Evolutionary conservation across 1,140 invertebrate species (phyloP).

Genomic region (Hylaeus volcanicus): DNA sequence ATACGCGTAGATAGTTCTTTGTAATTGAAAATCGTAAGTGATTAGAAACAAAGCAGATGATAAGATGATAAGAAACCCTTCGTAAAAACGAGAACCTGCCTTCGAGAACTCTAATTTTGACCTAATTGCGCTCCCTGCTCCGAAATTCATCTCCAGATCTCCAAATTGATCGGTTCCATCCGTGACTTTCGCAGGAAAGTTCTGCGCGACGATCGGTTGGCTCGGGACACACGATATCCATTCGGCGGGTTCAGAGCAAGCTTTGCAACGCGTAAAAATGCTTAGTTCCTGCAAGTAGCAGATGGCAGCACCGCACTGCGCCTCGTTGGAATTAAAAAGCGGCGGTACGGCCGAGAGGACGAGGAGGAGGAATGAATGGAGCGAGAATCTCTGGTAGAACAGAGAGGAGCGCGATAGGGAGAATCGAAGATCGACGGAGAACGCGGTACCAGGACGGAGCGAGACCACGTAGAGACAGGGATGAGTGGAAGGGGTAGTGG

Average conservation of each 20-base stretch:
- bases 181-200: no score
- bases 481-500: conserved; percentile 46
- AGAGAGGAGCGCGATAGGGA: neutral
- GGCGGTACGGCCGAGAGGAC: conserved; percentile 47
- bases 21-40: no score
- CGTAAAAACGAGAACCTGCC: no score
- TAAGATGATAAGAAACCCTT: no score
- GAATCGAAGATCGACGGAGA: conserved; percentile 17
- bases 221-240: neutral
- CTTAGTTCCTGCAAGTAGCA: conserved; percentile 74
- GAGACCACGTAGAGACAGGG: conserved; percentile 7
- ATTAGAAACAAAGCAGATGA: no score
- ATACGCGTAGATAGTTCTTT: no score
- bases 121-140: no score
- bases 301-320: conserved; percentile 77
- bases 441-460: neutral
- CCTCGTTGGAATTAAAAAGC: conserved; percentile 68
- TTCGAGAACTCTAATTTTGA: no score
- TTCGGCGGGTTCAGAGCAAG: conserved; percentile 28
- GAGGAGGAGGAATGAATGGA: conserved; percentile 65
- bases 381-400: conserved; percentile 15
- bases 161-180: no score
- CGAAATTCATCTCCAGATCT: no score
- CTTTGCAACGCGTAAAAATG: conserved; percentile 61
- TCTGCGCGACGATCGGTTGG: no score